Evolutionary conservation across 2,888 invertebrate species (phyloP).

Genomic region (Catocala nupta): DNA sequence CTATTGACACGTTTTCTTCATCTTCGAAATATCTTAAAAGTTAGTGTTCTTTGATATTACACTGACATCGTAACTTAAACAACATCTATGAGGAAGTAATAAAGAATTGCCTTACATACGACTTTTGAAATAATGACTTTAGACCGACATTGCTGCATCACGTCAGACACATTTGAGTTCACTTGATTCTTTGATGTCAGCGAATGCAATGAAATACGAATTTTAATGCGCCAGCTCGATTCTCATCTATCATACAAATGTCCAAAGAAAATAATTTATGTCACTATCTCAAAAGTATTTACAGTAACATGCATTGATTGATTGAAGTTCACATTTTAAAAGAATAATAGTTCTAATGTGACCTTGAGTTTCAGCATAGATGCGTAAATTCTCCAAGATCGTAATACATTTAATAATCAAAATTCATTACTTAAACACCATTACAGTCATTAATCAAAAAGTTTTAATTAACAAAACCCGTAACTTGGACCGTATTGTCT

Average conservation of each 20-base stretch:
- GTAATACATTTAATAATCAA: no score
- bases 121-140: conserved; percentile 7
- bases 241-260: background rate
- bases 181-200: conserved; percentile 2
- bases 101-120: conserved; percentile 14
- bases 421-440: background rate
- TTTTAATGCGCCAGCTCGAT: background rate
- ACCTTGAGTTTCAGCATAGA: no score
- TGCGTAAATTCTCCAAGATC: no score
- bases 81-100: conserved; percentile 16
- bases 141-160: conserved; percentile 1
- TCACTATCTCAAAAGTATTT: no score
- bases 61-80: conserved; percentile 3
- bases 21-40: conserved; percentile 4
- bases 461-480: conserved; percentile 17
- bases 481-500: background rate
- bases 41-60: background rate
- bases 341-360: no score
- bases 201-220: background rate
- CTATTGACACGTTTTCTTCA: conserved; percentile 3
- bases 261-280: background rate
- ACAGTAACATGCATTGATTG: no score
- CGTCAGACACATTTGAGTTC: conserved; percentile 4
- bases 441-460: conserved; percentile 12
- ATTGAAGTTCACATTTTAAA: no score